Evolutionary conservation across 2,113 vertebrate species (phyloP), one percentile per base, ranked within the genome.

Genomic region (Chlamydotis undulata): DNA sequence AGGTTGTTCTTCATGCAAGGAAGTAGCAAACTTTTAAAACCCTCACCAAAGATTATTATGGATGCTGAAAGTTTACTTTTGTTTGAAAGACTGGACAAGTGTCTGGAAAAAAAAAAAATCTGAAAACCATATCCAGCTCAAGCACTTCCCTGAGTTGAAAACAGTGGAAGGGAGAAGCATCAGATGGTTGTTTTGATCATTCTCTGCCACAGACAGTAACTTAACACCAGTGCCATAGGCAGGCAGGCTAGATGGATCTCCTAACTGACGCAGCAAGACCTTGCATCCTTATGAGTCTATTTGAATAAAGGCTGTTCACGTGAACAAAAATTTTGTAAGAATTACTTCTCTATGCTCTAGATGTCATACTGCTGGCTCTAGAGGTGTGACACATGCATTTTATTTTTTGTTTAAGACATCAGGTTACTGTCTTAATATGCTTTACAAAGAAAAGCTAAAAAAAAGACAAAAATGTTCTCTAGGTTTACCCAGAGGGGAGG

Each of bases 321-420:
- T 5, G 5, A 88, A 85, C 24, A 90, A 73, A 93, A 78, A 49
- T 35, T 10, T 68, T 73, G 37, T 0, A 76, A 10, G 17, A 69
- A 49, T 41, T 69, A 83, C 12, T 69, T 69, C 29, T 65, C 53
- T 80, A 24, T 1, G 6, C 10, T 35, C 26, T 37, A 53, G 21
- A 73, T 57, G 35, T 68, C 49, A 37, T 43, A 59, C 14, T 59
- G 39, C 14, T 33, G 10, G 22, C 17, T 74, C 77, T 9, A 79
- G 39, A 71, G 6, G 7, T 49, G 23, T 0, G 0, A 70, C 17
- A 81, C 9, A 2, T 11, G 7, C 12, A 10, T 56, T 86, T 89
- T 82, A 52, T 81, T 55, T 78, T 24, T 47, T 45, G 11, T 41
- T 63, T 75, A 87, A 85, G 25, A 76, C 21, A 70, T 43, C 13